Evolutionary conservation across 2,113 vertebrate genomes (phyloP), one percentile per base, ranked within the genome.

Genomic region (Okapia johnstoni): DNA sequence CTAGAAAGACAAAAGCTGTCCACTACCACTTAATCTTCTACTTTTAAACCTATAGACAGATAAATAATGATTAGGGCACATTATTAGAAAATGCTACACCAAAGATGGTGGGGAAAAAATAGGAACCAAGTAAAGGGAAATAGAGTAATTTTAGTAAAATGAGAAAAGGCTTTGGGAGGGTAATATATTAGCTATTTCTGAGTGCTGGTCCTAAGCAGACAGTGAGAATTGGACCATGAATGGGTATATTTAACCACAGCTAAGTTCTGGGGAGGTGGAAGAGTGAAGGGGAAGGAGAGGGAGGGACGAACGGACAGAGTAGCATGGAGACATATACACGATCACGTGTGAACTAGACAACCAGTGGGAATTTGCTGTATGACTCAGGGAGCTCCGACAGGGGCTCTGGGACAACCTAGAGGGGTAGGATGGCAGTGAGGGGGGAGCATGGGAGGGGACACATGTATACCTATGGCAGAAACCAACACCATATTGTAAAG

Each of bases 241-340:
- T 21, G 55, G 52, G 73, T 16, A 16, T 19, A 52, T 8, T 46
- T 8, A 50, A 25, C 19, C 9, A 33, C 6, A 57, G 85, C 33
- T 11, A 48, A 12, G 9, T 5, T 48, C 40, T 12, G 16, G 5
- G 52, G 19, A 55, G 12, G 1, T 7, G 8, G 48, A 57, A 33
- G 50, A 76, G 13, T 12, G n/a, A 23, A 40, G n/a, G 5, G n/a
- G 19, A 23, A 25, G 36, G 66, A 73, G 19, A 26, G n/a, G n/a
- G 66, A 40, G 5, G 66, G 36, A 40, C 5, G 1, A 6, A 1
- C n/a, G 10, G n/a, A n/a, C 63, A 36, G n/a, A 70, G n/a, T 0
- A 70, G 63, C 63, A 21, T 36, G 9, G n/a, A n/a, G 61, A 36
- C n/a, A 36, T 11, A 21, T 3, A 11, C 63, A 70, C 2, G n/a